phyloP scores from a whole-genome alignment of 2,797 vertebrate genomes.

The Atherinosoma microstoma region DNA sequence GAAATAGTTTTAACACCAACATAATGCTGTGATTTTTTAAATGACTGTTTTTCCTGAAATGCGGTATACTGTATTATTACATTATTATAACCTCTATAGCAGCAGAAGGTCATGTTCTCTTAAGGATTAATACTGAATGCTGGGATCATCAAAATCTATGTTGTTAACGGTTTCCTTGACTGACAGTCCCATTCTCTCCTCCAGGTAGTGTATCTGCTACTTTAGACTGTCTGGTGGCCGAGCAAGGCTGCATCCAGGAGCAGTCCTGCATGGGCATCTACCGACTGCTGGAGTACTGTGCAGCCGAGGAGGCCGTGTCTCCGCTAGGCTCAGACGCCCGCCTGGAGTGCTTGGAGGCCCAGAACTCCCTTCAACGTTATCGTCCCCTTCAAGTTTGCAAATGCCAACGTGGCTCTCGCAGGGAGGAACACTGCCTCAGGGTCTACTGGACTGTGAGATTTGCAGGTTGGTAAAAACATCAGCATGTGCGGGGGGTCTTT shows the following conservation, averaged over 20 bases:
- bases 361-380: conserved; percentile 81
- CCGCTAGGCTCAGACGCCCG: conserved; percentile 73
- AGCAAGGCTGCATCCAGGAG: conserved; percentile 85
- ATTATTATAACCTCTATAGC: conserved; percentile 29
- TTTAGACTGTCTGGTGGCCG: conserved; percentile 86
- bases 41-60: too few relatives aligned
- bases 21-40: neutral
- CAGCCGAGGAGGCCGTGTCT: conserved; percentile 76
- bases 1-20: neutral
- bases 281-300: conserved; percentile 85
- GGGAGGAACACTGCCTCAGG: conserved; percentile 88
- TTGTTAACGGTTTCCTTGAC: neutral
- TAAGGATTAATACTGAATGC: conserved; percentile 12
- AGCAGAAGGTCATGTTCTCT: conserved; percentile 10
- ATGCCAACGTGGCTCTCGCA: conserved; percentile 89
- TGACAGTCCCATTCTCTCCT: conserved; percentile 26
- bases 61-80: too few relatives aligned
- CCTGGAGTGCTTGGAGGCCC: conserved; percentile 86
- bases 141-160: conserved; percentile 5
- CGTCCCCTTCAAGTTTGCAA: conserved; percentile 89
- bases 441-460: conserved; percentile 91
- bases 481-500: conserved; percentile 2
- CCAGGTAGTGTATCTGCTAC: conserved; percentile 69
- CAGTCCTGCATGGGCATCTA: conserved; percentile 85
- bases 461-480: conserved; percentile 63